Percentiles rank a stretch among this genome's conserved stretches.
Conservation (phyloP, 2,797 vertebrate genomes). For the Morelia viridis region DNA sequence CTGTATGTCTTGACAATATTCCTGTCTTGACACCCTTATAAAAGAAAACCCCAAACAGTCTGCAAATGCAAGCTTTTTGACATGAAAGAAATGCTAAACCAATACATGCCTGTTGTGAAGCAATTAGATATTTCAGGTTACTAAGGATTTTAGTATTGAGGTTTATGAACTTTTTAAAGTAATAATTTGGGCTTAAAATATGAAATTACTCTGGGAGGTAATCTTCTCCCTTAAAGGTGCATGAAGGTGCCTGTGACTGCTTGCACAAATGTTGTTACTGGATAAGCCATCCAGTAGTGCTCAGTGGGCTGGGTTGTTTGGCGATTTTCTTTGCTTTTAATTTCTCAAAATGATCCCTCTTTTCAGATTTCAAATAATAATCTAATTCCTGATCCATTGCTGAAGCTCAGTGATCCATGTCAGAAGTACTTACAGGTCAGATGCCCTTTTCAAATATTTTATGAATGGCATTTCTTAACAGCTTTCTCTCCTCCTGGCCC, state of each 20-base stretch:
- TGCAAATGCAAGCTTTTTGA: too few relatives aligned
- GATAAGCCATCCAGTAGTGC: not conserved
- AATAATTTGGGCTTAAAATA: constrained; percentile 22
- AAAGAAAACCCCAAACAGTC: too few relatives aligned
- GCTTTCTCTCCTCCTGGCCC: constrained; percentile 30
- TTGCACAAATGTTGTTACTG: not conserved
- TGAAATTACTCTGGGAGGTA: not conserved
- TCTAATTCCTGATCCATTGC: constrained; percentile 74
- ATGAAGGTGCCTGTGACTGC: not conserved
- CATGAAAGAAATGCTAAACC: too few relatives aligned
- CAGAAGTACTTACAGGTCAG: constrained; percentile 83
- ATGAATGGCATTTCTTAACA: constrained; percentile 42
- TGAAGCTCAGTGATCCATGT: constrained; percentile 76
- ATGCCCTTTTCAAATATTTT: constrained; percentile 68
- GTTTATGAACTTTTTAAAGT: too few relatives aligned
- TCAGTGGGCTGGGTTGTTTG: constrained; percentile 2
- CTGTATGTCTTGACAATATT: too few relatives aligned
- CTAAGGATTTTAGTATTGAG: too few relatives aligned
- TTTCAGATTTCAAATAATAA: constrained; percentile 82
- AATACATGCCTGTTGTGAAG: too few relatives aligned
- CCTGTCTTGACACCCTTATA: too few relatives aligned
- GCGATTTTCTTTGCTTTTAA: constrained; percentile 69
- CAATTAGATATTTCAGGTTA: too few relatives aligned
- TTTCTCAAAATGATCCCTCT: constrained; percentile 75
- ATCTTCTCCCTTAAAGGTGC: not conserved